phyloP scores from a whole-genome alignment of 2,888 invertebrate species.

The Eulithis prunata region DNA sequence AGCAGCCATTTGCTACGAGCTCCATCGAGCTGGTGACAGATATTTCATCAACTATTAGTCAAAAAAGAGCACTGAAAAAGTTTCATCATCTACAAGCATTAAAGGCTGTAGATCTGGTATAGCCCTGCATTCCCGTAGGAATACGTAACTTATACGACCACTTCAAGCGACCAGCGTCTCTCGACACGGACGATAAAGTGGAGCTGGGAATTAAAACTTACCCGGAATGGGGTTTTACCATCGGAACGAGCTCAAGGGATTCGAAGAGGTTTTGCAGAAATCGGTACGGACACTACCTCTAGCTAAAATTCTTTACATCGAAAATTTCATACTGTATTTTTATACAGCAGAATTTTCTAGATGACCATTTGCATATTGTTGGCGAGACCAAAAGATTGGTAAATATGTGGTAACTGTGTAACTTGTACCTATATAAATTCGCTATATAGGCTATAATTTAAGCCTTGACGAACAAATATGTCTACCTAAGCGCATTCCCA shows the following conservation, averaged over 20 bases:
- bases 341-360: no score
- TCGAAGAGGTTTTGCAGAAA: background rate
- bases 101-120: background rate
- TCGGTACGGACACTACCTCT: background rate
- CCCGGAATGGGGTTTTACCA: conserved; percentile 5
- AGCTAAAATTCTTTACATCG: no score
- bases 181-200: conserved; percentile 2
- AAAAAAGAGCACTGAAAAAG: background rate
- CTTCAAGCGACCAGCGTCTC: background rate
- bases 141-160: background rate
- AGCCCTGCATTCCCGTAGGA: background rate
- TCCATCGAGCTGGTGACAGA: background rate
- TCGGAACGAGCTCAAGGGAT: no score
- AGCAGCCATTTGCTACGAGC: no score
- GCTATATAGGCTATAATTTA: no score
- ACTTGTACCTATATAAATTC: no score
- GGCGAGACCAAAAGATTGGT: no score
- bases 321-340: no score
- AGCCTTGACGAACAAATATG: no score
- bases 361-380: no score
- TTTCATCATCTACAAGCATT: background rate
- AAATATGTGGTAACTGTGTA: no score
- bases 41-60: background rate
- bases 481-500: no score
- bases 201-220: conserved; percentile 12